Percentiles rank a stretch among this genome's conserved stretches.
phyloP scores from a whole-genome alignment of 2,797 vertebrate species.

The Percopsis omiscomaycus region DNA sequence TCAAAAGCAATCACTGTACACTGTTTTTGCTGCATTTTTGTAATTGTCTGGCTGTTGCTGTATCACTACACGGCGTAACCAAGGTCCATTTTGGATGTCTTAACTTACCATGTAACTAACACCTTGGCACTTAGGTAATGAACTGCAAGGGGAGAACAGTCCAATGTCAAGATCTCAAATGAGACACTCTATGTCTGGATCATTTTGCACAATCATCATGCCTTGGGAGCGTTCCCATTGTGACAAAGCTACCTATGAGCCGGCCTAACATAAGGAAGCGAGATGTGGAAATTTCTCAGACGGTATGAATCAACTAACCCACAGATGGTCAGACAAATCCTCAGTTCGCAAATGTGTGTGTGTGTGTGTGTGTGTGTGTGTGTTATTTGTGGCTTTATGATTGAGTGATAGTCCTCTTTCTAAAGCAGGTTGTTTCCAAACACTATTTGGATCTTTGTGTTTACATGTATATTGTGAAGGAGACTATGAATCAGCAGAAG shows the following conservation, averaged over 20 bases:
- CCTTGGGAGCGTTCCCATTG: slow-evolving; percentile 11
- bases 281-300: slow-evolving; percentile 11
- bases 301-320: slow-evolving; percentile 11
- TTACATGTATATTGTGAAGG: slow-evolving; percentile 27
- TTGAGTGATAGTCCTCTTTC: slow-evolving; percentile 17
- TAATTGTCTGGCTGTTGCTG: slow-evolving; percentile 18
- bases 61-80: slow-evolving; percentile 36
- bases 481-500: slow-evolving; percentile 26
- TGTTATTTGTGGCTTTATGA: slow-evolving; percentile 8
- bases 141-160: slow-evolving; percentile 39
- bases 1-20: slow-evolving; percentile 21
- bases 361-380: slow-evolving; percentile 11
- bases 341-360: slow-evolving; percentile 5
- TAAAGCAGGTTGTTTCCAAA: slow-evolving; percentile 6
- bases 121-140: slow-evolving; percentile 51
- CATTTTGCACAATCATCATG: slow-evolving; percentile 15
- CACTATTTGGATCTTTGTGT: slow-evolving; percentile 24
- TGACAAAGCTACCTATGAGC: slow-evolving; percentile 13
- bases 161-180: background rate
- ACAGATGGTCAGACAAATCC: slow-evolving; percentile 5
- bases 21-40: slow-evolving; percentile 11
- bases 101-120: slow-evolving; percentile 59
- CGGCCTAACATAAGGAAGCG: background rate
- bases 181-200: slow-evolving; percentile 7
- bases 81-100: slow-evolving; percentile 40